Percentiles rank a stretch among this genome's conserved stretches.
Conservation (phyloP, 1,140 invertebrate species). For the Chrysomallon squamiferum region DNA sequence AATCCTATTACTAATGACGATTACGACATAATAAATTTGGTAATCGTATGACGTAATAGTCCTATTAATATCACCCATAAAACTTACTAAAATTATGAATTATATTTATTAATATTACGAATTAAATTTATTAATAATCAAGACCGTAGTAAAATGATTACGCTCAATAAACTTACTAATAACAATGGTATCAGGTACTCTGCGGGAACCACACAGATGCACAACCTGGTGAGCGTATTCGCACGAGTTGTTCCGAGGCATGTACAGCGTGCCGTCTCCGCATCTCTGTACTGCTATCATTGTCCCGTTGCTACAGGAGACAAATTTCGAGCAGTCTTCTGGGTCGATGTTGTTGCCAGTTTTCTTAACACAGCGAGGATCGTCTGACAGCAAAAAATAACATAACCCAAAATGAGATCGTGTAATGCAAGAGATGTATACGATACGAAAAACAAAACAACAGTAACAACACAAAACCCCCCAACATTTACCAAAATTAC, state of each 20-base stretch:
- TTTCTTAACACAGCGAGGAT: slow-evolving; percentile 32
- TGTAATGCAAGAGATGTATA: neutral
- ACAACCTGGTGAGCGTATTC: slow-evolving; percentile 34
- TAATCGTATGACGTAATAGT: too few relatives aligned
- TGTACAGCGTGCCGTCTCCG: slow-evolving; percentile 36
- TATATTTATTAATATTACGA: too few relatives aligned
- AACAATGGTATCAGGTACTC: slow-evolving; percentile 28
- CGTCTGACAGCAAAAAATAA: slow-evolving; percentile 21
- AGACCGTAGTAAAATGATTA: too few relatives aligned
- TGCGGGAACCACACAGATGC: slow-evolving; percentile 27
- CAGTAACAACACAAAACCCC: too few relatives aligned
- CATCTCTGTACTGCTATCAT: slow-evolving; percentile 35
- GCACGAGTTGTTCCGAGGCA: slow-evolving; percentile 32
- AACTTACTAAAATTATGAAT: too few relatives aligned
- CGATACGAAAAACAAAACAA: neutral
- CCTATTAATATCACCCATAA: too few relatives aligned
- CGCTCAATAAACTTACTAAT: slow-evolving; percentile 33
- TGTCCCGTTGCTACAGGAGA: slow-evolving; percentile 37
- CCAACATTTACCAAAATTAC: too few relatives aligned
- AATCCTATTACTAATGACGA: too few relatives aligned
- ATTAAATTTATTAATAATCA: too few relatives aligned
- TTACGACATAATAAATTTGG: too few relatives aligned
- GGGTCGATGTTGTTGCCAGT: slow-evolving; percentile 39
- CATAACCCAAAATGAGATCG: neutral
- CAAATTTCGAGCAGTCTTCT: slow-evolving; percentile 37